These are phyloP conservation scores for Delichon dasypus DNA, from an alignment of 2,797 vertebrate species.

Conservation along the genomic window DNA sequence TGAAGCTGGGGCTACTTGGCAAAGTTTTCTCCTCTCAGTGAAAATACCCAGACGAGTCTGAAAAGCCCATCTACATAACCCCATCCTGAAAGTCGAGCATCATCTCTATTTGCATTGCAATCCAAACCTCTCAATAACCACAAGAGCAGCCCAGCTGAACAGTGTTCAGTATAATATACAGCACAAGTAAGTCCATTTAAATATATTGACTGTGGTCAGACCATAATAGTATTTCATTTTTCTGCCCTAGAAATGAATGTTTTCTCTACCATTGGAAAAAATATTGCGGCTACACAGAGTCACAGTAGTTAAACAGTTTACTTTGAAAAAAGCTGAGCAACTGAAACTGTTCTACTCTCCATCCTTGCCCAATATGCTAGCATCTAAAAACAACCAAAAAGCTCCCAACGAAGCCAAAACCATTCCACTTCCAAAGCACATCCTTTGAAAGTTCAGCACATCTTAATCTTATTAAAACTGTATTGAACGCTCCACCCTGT, in stretches of 20 bases:
- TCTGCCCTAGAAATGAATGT: neutral
- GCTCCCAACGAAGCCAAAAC: neutral
- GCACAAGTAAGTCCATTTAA: neutral
- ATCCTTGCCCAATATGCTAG: neutral
- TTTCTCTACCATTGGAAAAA: neutral
- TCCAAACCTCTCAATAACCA: neutral
- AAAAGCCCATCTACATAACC: neutral
- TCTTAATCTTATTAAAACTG: neutral
- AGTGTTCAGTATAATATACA: neutral
- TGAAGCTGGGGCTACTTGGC: neutral
- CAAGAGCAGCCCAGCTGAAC: neutral
- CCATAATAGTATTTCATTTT: neutral
- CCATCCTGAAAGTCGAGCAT: fast-evolving
- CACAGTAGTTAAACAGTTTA: neutral
- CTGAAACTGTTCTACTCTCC: neutral
- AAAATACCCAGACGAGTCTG: neutral
- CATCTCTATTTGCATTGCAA: neutral
- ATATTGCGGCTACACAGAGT: neutral
- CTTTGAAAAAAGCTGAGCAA: neutral
- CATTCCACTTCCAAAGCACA: neutral
- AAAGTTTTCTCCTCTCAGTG: neutral
- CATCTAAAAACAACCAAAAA: neutral
- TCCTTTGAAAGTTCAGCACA: neutral
- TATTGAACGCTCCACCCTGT: neutral
- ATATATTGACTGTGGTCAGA: neutral